Evolutionary conservation across 2,113 vertebrate genomes (phyloP), one percentile per base, ranked within the genome.

Genomic region (Pollimyrus isidori): DNA sequence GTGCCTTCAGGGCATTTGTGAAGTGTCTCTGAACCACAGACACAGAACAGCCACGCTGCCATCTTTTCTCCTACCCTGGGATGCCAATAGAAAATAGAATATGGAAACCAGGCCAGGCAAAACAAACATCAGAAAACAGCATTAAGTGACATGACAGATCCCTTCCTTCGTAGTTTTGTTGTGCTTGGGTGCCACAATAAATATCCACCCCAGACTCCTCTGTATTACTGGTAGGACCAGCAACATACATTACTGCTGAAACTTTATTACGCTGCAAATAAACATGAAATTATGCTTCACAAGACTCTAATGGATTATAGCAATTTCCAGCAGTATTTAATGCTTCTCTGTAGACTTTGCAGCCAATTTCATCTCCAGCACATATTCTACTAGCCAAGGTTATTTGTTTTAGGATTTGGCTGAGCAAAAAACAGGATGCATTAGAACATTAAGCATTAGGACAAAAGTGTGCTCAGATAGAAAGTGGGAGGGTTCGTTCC

Each of bases 221-320:
- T 80, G 73, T 42, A 19, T 35, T 80, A 42, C n/a, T 7, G 35
- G 15, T 80, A 80, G 73, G 73, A 80, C 35, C 73, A 42, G 15
- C 35, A 80, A 76, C 26, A 30, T 80, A 80, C 19, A 35, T 39
- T 35, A 39, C 35, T 80, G 30, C 73, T 42, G 73, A 80, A 80
- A 80, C 35, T 35, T 80, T 80, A 80, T 42, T 80, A 91, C 90
- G 88, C 89, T 91, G 93, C 91, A 90, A 90, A 93, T 93, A 89
- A 95, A 92, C 88, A 92, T 87, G 89, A 90, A 93, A 91, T 90
- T 90, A 91, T 92, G 91, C 85, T 88, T 90, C 91, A 89, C 92
- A 92, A 90, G 91, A 92, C 89, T 89, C 52, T 91, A 93, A 94
- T 93, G 93, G 90, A 92, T 93, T 91, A 89, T 87, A 91, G 88